Evolutionary conservation across 2,797 vertebrate genomes (phyloP), one percentile per base, ranked within the genome.

Genomic region (Avahi laniger): DNA sequence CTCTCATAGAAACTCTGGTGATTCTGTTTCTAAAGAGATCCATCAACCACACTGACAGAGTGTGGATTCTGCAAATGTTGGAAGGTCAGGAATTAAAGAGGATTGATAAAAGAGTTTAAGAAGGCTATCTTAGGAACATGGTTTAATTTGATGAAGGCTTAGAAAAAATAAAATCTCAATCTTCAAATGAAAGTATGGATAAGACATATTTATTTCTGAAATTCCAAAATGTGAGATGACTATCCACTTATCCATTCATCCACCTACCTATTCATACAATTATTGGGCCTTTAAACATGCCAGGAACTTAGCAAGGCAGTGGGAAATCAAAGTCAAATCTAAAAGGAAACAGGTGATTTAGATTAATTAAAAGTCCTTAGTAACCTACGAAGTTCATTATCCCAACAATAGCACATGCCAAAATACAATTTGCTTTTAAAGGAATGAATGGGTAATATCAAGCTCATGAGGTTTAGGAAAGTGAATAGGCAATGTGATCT

Each of bases 341-440:
- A 89, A 84, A 59, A 75, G 65, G 33, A 82, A 96, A 91, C 8
- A 92, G 87, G 41, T 50, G 43, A 57, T 67, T 87, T 38, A 81
- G 48, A 73, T 12, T 22, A 90, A 86, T 86, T 87, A 79, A 94
- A 85, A n/a, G 22, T 46, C 86, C 20, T 50, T 18, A 50, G 30
- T 54, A 75, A 95, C 28, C 50, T 86, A 91, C 54, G 26, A 85
- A 78, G 89, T 73, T 73, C 30, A 75, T 30, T 78, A 85, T 50
- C 46, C 73, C 90, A 85, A 84, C 50, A 61, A 82, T 35, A 17
- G 18, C 38, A 69, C 22, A 78, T 50, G 26, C 69, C 33, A 75
- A 93, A 91, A 70, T 26, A 72, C 18, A 87, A 69, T 63, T 87
- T 76, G 41, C 43, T 89, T 96, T 94, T 48, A 91, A 95, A 87